Evolutionary conservation across 92 coral and sea anemone species (phyloP).

Genomic region (Parazoanthus atlanticus): DNA sequence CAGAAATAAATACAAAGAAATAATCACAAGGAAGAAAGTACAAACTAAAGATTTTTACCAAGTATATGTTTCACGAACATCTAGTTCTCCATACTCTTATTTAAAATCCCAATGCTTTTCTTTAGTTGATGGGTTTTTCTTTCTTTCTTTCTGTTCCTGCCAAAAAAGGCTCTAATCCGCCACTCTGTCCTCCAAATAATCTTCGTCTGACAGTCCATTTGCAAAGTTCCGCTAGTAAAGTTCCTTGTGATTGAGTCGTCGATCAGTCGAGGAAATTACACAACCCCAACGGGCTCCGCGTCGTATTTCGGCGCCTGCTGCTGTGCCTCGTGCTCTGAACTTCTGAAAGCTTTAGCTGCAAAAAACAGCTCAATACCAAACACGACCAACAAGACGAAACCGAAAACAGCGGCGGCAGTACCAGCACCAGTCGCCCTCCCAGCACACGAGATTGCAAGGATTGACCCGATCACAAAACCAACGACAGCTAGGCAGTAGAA

Average conservation of each 20-base stretch:
- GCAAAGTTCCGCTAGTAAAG: not conserved
- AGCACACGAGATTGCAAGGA: constrained; percentile 69
- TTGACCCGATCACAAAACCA: constrained; percentile 71
- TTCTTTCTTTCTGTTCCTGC: not conserved
- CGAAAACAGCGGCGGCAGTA: constrained; percentile 84
- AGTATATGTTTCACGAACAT: too few relatives aligned
- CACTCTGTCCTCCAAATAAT: not conserved
- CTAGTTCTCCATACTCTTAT: too few relatives aligned
- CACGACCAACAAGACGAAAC: constrained; percentile 64
- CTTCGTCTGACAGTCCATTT: not conserved
- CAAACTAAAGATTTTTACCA: too few relatives aligned
- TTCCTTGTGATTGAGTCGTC: not conserved
- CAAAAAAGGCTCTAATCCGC: not conserved
- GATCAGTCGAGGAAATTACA: not conserved
- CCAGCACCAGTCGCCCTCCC: constrained; percentile 49
- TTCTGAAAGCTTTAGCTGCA: constrained; percentile 67
- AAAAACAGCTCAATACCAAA: constrained; percentile 74
- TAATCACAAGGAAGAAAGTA: not conserved
- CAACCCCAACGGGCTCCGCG: constrained; percentile 31
- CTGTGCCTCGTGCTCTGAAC: constrained; percentile 70
- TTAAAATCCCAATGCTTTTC: too few relatives aligned
- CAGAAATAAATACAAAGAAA: not conserved
- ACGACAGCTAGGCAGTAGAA: constrained; percentile 70
- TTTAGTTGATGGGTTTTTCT: not conserved
- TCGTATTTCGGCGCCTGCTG: constrained; percentile 57